phyloP scores from a whole-genome alignment of 2,797 vertebrate species.

The Channallabes apus region DNA sequence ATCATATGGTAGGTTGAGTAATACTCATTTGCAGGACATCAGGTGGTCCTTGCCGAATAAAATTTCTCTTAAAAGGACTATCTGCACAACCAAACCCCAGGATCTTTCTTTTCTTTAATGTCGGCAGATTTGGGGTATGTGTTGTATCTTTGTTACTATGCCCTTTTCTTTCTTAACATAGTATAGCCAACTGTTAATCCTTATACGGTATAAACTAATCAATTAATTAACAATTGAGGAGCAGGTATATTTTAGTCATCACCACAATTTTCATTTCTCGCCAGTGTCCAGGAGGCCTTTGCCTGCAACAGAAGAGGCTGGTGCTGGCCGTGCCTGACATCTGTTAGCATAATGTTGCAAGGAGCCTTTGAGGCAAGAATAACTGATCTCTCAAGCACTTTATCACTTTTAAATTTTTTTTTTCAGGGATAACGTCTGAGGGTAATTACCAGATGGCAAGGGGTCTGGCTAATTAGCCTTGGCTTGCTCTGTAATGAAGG shows the following conservation, averaged over 20 bases:
- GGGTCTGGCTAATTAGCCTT: constrained; percentile 59
- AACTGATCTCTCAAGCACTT: constrained; percentile 56
- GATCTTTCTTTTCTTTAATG: constrained; percentile 46
- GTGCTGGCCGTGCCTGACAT: constrained; percentile 60
- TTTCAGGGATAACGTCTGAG: constrained; percentile 53
- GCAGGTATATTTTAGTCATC: constrained; percentile 2
- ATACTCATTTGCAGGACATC: constrained; percentile 42
- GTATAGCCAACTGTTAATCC: not conserved
- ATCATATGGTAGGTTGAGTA: constrained; percentile 46
- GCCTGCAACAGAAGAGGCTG: constrained; percentile 43
- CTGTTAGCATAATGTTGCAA: constrained; percentile 63
- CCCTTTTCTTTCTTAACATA: constrained; percentile 10
- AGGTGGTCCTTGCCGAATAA: constrained; percentile 44
- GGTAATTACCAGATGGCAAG: constrained; percentile 61
- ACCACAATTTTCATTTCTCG: constrained; percentile 47
- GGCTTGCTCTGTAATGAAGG: constrained; percentile 61
- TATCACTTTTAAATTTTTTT: constrained; percentile 48
- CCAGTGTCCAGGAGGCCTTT: constrained; percentile 40
- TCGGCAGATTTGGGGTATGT: constrained; percentile 29
- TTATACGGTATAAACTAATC: not conserved
- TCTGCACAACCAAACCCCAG: constrained; percentile 50
- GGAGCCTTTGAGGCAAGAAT: constrained; percentile 58
- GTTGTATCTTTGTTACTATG: constrained; percentile 38
- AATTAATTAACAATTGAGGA: too few relatives aligned
- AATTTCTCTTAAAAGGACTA: constrained; percentile 48